Conservation (phyloP, 2,888 invertebrate genomes). For the Hetaerina titia region DNA sequence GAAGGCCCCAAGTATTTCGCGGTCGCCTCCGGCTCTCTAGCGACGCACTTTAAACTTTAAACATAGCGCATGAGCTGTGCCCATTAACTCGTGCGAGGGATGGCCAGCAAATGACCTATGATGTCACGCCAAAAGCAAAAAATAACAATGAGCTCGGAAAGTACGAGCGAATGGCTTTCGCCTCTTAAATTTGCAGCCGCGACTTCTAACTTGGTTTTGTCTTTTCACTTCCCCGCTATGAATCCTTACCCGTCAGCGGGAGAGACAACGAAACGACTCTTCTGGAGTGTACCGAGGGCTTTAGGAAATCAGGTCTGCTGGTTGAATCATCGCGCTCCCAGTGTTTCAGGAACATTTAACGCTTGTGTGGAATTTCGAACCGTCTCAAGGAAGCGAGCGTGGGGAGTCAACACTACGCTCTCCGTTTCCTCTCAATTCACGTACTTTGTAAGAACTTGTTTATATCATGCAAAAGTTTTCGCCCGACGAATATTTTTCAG, state of each 20-base stretch:
- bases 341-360: not conserved
- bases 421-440: not conserved
- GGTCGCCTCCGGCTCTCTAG: not conserved
- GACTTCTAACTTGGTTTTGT: not conserved
- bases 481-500: too few relatives aligned
- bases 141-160: not conserved
- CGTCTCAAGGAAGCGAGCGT: not conserved
- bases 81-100: slow-evolving; percentile 22
- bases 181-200: not conserved
- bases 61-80: slow-evolving; percentile 6
- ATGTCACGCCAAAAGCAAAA: slow-evolving; percentile 31
- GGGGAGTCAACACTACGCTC: not conserved
- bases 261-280: not conserved
- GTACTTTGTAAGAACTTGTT: not conserved
- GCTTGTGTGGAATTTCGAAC: not conserved
- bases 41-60: not conserved
- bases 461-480: not conserved
- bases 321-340: not conserved
- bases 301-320: not conserved
- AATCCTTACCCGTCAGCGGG: not conserved
- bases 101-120: slow-evolving; percentile 61
- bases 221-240: not conserved
- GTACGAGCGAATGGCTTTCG: not conserved
- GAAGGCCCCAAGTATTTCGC: not conserved
- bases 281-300: not conserved